Evolutionary conservation across 2,113 vertebrate species (phyloP).

Genomic region (Nerophis ophidion): DNA sequence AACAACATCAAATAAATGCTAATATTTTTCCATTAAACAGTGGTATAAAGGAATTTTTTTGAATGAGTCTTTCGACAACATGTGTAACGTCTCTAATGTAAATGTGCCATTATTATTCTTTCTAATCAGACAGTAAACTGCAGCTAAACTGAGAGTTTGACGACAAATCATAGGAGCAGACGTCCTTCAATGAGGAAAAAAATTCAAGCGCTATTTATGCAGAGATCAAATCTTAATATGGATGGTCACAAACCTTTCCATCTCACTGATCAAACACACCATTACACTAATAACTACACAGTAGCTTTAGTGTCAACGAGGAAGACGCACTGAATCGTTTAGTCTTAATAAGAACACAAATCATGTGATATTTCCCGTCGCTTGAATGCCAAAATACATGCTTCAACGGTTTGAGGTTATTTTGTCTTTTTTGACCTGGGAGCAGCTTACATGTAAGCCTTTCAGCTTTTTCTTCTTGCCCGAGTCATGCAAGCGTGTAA

Average conservation of each 20-base stretch:
- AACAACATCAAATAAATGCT: too few species aligned
- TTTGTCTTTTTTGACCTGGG: constrained; percentile 27
- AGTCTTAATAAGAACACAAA: constrained; percentile 40
- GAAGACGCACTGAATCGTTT: constrained; percentile 26
- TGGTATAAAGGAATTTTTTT: too few species aligned
- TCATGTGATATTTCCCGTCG: constrained; percentile 34
- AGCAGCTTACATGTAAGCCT: constrained; percentile 15
- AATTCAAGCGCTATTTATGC: constrained; percentile 20
- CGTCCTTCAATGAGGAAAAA: neutral
- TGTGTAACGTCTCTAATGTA: too few species aligned
- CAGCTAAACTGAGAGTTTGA: neutral
- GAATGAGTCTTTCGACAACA: too few species aligned
- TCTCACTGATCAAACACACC: constrained; percentile 26
- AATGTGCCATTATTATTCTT: too few species aligned
- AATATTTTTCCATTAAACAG: too few species aligned
- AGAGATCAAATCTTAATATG: constrained; percentile 26
- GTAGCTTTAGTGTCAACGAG: constrained; percentile 47
- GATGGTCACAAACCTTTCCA: constrained; percentile 40
- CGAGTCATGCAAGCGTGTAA: constrained; percentile 49
- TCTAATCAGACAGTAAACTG: too few species aligned
- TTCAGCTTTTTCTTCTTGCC: neutral
- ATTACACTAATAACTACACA: constrained; percentile 43
- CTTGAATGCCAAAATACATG: constrained; percentile 37
- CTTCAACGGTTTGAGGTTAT: constrained; percentile 26
- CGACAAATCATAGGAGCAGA: neutral